Conservation (phyloP, 2,113 vertebrate genomes). For the Phrynocephalus versicolor region DNA sequence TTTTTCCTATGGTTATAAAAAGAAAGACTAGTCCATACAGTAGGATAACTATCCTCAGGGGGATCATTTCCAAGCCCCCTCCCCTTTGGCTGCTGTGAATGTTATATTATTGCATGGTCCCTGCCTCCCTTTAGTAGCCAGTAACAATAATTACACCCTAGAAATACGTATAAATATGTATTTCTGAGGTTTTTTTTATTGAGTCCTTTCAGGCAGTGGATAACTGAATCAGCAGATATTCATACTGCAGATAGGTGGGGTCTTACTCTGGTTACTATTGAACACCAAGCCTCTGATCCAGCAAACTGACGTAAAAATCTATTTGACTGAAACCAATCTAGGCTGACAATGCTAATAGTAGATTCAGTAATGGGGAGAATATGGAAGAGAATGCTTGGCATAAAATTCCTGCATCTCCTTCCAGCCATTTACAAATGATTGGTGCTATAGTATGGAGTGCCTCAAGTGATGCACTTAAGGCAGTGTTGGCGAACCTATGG, state of each 20-base stretch:
- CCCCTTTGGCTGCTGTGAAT: no score
- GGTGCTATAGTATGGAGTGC: background rate
- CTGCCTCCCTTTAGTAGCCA: no score
- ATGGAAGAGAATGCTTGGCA: background rate
- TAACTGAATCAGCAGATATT: no score
- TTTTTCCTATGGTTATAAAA: constrained; percentile 27
- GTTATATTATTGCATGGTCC: no score
- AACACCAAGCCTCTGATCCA: constrained; percentile 13
- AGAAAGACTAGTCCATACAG: constrained; percentile 19
- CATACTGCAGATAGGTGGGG: no score
- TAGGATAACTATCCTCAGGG: no score
- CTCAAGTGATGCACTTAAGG: background rate
- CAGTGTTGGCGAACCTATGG: no score
- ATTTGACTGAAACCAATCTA: background rate
- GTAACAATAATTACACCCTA: no score
- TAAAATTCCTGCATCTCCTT: background rate
- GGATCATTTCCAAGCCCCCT: no score
- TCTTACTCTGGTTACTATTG: constrained; percentile 6
- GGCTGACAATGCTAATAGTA: background rate
- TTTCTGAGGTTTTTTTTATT: no score
- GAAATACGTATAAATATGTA: no score
- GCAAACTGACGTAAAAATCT: background rate
- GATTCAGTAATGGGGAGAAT: background rate
- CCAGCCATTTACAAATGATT: background rate
- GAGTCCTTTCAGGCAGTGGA: no score